Base-by-base conservation (phyloP, 2,888 invertebrate genomes). In the Lottia gigantea region DNA sequence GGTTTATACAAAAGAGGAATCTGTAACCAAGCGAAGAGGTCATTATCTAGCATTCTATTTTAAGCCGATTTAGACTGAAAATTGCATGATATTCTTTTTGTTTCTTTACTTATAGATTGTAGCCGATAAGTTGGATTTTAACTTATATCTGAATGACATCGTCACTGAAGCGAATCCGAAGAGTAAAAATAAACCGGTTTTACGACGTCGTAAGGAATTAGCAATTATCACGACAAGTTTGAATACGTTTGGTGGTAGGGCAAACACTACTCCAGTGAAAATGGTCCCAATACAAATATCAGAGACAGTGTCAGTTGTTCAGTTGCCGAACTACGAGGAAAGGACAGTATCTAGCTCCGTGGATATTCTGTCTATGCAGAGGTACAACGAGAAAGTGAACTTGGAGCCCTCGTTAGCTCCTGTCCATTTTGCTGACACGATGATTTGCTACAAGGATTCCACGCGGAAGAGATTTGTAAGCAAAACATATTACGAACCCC, bases 381-480 rank as follows among this genome's bases (percentile, higher is more conserved):
- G 83, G 6, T 83, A 75, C 72, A 80, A 81, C 64, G 81, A 80
- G 49, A 73, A 77, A 64, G 82, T 86, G 19, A 75, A 71, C 23
- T 78, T 84, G 55, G 76, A 75, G 2, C 83, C 82, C 8, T 75
- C 74, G 62, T 68, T 84, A n/a, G 76, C 77, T 8, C 82, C 85
- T 1, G 79, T 83, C 12, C 70, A 75, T 46, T 79, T 78, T 69
- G 74, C 78, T 25, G 83, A 83, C 63, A 79, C 82, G 1, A 74
- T 82, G 23, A 71, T 83, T 8, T 81, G 80, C 66, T 80, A 77
- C 70, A 76, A 78, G 26, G 68, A 84, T 74, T 82, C 77, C 40
- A 82, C 82, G 11, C 74, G 76, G 63, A 80, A 78, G 62, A 74
- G 83, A 46, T 86, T 73, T 74, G 77, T 82, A 31, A 84, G 83